These are phyloP conservation scores for Frankliniella intonsa DNA, from an alignment of 2,888 invertebrate species.

Conservation along the genomic window DNA sequence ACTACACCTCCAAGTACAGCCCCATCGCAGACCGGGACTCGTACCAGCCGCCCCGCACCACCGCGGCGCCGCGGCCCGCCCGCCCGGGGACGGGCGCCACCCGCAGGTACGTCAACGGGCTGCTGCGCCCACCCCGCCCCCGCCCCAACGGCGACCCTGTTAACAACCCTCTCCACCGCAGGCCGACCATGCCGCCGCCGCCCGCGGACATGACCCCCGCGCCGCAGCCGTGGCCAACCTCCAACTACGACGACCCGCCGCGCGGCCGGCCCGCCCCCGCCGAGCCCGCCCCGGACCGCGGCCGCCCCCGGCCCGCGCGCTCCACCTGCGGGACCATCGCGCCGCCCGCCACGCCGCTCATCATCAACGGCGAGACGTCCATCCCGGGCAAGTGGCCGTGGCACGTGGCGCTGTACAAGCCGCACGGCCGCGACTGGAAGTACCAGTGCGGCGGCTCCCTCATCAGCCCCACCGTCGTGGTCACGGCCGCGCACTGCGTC, in stretches of 20 bases:
- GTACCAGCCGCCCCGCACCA: not conserved
- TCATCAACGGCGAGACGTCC: constrained; percentile 56
- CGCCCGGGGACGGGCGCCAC: not conserved
- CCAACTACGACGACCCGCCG: not conserved
- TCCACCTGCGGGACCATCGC: constrained; percentile 1
- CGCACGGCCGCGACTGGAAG: constrained; percentile 47
- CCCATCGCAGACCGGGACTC: not conserved
- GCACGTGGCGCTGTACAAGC: constrained; percentile 62
- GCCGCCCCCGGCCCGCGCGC: not conserved
- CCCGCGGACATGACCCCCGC: not conserved
- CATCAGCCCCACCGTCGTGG: constrained; percentile 52
- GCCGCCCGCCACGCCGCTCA: constrained; percentile 50
- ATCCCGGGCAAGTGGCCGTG: constrained; percentile 63
- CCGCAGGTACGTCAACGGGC: too few species aligned
- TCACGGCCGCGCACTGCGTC: constrained; percentile 64
- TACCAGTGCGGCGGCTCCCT: constrained; percentile 64
- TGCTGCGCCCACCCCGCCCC: too few species aligned
- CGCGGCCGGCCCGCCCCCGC: constrained; percentile 6
- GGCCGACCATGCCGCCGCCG: not conserved
- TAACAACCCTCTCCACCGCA: too few species aligned
- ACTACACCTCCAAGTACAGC: not conserved
- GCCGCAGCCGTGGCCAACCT: constrained; percentile 4
- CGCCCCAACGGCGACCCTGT: too few species aligned
- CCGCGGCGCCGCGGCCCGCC: not conserved
- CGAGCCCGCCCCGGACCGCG: not conserved